Conservation (phyloP, 2,113 vertebrate genomes). For the Tragulus kanchil region DNA sequence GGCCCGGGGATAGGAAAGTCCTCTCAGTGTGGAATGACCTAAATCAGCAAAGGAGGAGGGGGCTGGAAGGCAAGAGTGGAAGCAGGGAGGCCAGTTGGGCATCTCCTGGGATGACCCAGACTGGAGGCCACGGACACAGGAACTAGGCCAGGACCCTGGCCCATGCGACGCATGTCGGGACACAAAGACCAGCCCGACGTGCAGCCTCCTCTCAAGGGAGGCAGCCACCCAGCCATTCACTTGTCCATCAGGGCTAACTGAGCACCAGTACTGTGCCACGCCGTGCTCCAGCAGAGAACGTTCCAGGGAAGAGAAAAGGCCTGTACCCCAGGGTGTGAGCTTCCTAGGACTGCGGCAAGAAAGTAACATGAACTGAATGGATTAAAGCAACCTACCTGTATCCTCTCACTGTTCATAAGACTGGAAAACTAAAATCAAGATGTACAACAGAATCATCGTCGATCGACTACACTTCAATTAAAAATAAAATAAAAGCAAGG, state of each 20-base stretch:
- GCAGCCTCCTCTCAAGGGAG: neutral
- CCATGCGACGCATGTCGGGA: accelerated
- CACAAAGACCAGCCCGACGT: neutral
- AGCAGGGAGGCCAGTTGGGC: neutral
- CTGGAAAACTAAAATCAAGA: neutral
- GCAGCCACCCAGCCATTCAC: neutral
- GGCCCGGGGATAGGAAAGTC: neutral
- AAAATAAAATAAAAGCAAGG: neutral
- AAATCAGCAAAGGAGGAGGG: neutral
- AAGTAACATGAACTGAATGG: neutral
- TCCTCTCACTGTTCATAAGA: neutral
- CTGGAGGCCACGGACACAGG: accelerated
- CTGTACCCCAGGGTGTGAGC: accelerated
- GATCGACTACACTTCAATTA: neutral
- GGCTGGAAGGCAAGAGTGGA: neutral
- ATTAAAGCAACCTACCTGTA: neutral
- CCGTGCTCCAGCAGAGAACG: neutral
- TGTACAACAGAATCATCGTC: neutral
- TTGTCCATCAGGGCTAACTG: accelerated
- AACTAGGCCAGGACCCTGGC: neutral
- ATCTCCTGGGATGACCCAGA: neutral
- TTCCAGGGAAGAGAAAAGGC: neutral
- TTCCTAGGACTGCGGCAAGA: neutral
- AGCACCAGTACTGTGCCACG: accelerated
- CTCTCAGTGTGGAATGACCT: neutral